phyloP scores from a whole-genome alignment of 2,888 invertebrate species.

The Chydorus sphaericus region DNA sequence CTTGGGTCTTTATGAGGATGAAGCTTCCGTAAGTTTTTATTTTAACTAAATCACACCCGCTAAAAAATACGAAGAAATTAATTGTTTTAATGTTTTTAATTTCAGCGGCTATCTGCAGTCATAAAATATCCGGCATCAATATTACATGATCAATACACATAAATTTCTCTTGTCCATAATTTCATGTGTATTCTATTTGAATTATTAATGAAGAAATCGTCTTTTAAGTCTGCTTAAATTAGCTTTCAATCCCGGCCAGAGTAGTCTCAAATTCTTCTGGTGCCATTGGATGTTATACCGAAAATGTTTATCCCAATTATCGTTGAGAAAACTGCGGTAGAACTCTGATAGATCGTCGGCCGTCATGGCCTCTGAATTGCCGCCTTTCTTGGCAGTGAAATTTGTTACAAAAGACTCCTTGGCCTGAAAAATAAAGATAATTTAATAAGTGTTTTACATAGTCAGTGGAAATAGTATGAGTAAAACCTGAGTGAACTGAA shows the following conservation, averaged over 20 bases:
- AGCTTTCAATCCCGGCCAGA: slow-evolving; percentile 44
- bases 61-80: neutral
- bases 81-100: slow-evolving; percentile 18
- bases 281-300: slow-evolving; percentile 74
- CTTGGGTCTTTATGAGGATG: slow-evolving; percentile 97
- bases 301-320: slow-evolving; percentile 58
- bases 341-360: slow-evolving; percentile 79
- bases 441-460: neutral
- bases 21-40: slow-evolving; percentile 53
- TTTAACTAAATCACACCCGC: neutral
- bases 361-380: slow-evolving; percentile 34
- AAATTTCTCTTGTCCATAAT: too few species aligned
- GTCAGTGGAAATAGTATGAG: too few species aligned
- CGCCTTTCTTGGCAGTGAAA: slow-evolving; percentile 15
- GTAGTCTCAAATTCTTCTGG: slow-evolving; percentile 50
- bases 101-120: slow-evolving; percentile 31
- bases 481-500: slow-evolving; percentile 50
- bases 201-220: neutral
- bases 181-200: too few species aligned
- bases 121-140: too few species aligned
- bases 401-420: slow-evolving; percentile 21
- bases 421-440: slow-evolving; percentile 27
- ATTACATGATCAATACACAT: too few species aligned
- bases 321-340: slow-evolving; percentile 69
- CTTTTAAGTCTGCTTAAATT: slow-evolving; percentile 17